Conservation (phyloP, 2,797 vertebrate genomes). For the Lerista edwardsae region DNA sequence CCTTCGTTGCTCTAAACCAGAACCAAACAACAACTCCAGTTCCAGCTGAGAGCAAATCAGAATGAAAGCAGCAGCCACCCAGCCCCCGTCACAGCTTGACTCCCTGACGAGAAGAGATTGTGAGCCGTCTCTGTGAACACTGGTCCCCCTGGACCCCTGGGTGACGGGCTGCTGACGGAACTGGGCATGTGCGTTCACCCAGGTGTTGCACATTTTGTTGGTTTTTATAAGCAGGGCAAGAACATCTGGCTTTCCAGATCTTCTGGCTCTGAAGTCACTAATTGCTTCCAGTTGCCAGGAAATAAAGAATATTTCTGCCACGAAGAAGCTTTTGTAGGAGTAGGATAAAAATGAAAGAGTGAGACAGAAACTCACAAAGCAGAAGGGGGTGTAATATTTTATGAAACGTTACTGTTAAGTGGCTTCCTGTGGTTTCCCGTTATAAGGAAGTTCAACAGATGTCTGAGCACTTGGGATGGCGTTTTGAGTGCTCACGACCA, state of each 20-base stretch:
- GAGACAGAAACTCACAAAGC: conserved; percentile 2
- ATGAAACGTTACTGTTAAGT: conserved; percentile 19
- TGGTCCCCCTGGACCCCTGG: conserved; percentile 54
- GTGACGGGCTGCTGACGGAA: conserved; percentile 39
- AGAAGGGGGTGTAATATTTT: conserved; percentile 9
- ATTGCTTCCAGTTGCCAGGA: conserved; percentile 65
- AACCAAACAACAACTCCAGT: background rate
- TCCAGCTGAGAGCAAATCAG: background rate
- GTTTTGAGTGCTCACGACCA: conserved; percentile 36
- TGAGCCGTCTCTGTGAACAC: background rate
- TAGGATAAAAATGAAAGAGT: conserved; percentile 18
- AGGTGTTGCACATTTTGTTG: conserved; percentile 41
- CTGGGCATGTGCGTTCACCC: background rate
- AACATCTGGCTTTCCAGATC: conserved; percentile 53
- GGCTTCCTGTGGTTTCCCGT: conserved; percentile 31
- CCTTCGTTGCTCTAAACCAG: background rate
- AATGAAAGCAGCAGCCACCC: background rate
- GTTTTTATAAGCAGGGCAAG: conserved; percentile 7
- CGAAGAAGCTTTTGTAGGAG: background rate
- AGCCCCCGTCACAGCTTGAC: background rate
- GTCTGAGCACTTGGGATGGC: conserved; percentile 3
- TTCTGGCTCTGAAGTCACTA: conserved; percentile 55
- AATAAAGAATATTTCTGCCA: conserved; percentile 53
- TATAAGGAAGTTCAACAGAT: conserved; percentile 55
- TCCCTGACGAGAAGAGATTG: background rate